Conservation (phyloP, 2,888 invertebrate species). For the Nomada hirtipes region DNA sequence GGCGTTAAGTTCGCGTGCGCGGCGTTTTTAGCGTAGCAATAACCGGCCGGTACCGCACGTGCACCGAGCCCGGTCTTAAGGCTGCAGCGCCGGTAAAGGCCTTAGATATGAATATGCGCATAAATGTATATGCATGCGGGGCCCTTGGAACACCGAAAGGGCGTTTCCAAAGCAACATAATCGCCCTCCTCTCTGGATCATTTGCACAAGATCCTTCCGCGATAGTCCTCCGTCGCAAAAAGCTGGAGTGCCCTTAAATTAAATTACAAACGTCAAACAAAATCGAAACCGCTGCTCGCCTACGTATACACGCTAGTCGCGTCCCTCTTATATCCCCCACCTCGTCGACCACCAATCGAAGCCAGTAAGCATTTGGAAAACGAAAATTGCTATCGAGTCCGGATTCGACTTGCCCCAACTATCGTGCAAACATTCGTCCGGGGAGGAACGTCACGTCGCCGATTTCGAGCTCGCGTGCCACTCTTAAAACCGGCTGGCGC, state of each 20-base stretch:
- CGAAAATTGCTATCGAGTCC: background rate
- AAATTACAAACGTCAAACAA: slow-evolving; percentile 32
- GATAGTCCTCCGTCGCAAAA: slow-evolving; percentile 36
- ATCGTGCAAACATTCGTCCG: slow-evolving; percentile 21
- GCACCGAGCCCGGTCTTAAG: slow-evolving; percentile 57
- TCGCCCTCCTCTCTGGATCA: slow-evolving; percentile 40
- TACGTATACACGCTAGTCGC: background rate
- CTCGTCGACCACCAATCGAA: background rate
- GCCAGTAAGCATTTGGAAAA: no score
- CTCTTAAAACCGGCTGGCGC: slow-evolving; percentile 66
- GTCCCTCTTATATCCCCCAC: no score
- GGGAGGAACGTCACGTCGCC: slow-evolving; percentile 37
- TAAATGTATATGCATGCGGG: slow-evolving; percentile 62
- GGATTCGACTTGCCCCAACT: background rate
- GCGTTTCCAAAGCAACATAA: slow-evolving; percentile 58
- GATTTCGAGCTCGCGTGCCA: slow-evolving; percentile 58
- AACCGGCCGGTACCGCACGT: slow-evolving; percentile 63
- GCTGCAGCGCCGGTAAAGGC: slow-evolving; percentile 57
- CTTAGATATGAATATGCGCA: slow-evolving; percentile 59
- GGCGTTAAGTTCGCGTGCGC: slow-evolving; percentile 55
- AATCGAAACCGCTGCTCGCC: no score
- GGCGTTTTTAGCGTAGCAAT: slow-evolving; percentile 67
- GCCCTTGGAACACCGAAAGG: slow-evolving; percentile 46
- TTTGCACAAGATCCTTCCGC: slow-evolving; percentile 45
- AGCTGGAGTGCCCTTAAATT: slow-evolving; percentile 27